These are phyloP conservation scores for Heterodera filipjevi DNA, from an alignment of 2,888 invertebrate species.

Conservation along the genomic window DNA sequence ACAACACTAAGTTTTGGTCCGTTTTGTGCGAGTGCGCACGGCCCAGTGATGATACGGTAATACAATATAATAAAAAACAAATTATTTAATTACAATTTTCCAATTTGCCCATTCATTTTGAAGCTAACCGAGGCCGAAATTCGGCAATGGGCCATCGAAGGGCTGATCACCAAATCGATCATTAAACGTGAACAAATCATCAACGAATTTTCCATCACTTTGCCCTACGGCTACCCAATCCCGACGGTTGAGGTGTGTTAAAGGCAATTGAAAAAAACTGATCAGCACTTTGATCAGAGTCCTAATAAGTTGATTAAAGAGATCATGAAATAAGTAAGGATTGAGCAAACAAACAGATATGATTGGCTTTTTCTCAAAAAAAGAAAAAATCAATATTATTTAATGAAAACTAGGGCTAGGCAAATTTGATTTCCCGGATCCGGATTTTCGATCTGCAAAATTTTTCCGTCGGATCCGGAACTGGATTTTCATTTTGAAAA, in stretches of 20 bases:
- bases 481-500: too few species aligned
- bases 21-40: slow-evolving; percentile 64
- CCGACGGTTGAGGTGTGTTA: slow-evolving; percentile 53
- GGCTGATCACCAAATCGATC: slow-evolving; percentile 60
- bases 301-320: too few species aligned
- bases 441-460: too few species aligned
- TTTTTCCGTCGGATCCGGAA: too few species aligned
- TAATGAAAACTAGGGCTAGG: too few species aligned
- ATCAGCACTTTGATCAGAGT: too few species aligned
- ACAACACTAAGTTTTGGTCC: slow-evolving; percentile 63
- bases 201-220: slow-evolving; percentile 48
- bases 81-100: not conserved
- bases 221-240: slow-evolving; percentile 63
- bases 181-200: slow-evolving; percentile 60
- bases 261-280: not conserved
- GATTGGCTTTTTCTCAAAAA: too few species aligned
- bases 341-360: too few species aligned
- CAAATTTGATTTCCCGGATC: too few species aligned
- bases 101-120: too few species aligned
- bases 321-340: too few species aligned
- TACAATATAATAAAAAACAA: not conserved
- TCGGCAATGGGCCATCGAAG: slow-evolving; percentile 55
- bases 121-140: slow-evolving; percentile 55
- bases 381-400: too few species aligned
- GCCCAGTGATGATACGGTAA: slow-evolving; percentile 55